These are phyloP conservation scores for Philereme vetulata DNA, from an alignment of 2,888 invertebrate genomes.

Conservation along the genomic window DNA sequence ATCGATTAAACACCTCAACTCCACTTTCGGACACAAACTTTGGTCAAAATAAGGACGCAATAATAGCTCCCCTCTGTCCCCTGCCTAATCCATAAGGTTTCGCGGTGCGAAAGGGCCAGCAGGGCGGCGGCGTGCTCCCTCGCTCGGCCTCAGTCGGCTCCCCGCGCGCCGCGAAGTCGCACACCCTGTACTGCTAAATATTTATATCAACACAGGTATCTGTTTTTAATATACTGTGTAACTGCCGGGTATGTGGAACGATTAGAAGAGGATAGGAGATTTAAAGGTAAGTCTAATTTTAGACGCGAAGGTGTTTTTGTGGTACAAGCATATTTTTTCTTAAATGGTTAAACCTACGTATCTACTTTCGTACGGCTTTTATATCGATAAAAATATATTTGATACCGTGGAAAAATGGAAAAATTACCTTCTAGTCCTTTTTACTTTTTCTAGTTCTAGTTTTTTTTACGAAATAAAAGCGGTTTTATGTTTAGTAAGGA, in stretches of 20 bases:
- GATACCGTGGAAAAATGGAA: too few species aligned
- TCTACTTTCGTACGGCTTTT: too few species aligned
- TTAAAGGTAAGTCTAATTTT: constrained; percentile 22
- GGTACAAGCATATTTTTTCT: too few species aligned
- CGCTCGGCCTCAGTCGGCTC: constrained; percentile 65
- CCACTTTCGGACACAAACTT: constrained; percentile 29
- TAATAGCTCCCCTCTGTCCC: constrained; percentile 48
- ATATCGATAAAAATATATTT: too few species aligned
- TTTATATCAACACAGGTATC: constrained; percentile 12
- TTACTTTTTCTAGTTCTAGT: too few species aligned
- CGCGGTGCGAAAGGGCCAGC: constrained; percentile 53
- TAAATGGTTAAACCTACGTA: too few species aligned
- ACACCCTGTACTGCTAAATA: constrained; percentile 29
- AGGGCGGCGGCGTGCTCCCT: constrained; percentile 54
- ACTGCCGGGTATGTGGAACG: constrained; percentile 27
- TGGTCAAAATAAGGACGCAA: constrained; percentile 20
- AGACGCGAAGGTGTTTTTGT: not conserved
- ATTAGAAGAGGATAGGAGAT: constrained; percentile 15
- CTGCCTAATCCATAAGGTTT: constrained; percentile 51
- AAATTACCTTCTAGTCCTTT: too few species aligned
- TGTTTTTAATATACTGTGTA: constrained; percentile 15
- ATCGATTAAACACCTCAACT: constrained; percentile 23
- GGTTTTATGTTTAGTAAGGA: too few species aligned
- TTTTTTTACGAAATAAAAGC: too few species aligned
- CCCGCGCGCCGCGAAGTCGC: constrained; percentile 64